Evolutionary conservation across 2,888 invertebrate genomes (phyloP), one percentile per base, ranked within the genome.

Genomic region (Cenopis cana): DNA sequence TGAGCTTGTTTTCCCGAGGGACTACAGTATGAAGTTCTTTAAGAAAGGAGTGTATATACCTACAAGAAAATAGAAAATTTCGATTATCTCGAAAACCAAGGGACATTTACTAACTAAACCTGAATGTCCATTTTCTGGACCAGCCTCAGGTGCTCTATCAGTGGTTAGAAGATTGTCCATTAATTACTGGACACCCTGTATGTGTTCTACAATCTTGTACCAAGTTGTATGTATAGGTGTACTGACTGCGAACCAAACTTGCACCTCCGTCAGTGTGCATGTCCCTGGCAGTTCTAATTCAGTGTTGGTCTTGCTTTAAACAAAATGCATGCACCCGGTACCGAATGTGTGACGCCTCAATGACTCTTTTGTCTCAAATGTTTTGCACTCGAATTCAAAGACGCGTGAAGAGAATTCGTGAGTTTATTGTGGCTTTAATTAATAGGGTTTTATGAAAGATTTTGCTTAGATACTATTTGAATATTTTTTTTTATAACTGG

Each of bases 291-390:
- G 20, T 61, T 55, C 33, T 67, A 57, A 67, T 57, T 67, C 67
- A 36, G 68, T 18, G 60, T 68, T 41, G 46, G 54, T 61, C 54
- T 68, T 60, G 68, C 57, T 66, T 66, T 33, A 33, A 59, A 57
- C 57, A 50, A 59, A 67, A 57, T 57, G 57, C 54, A 55, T 46
- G 54, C 54, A 55, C 41, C 8, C 24, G 52, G 20, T 24, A 10
- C 9, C 14, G 64, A 11, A 6, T n/a, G 46, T 46, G 64, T 38
- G 64, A 52, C 50, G 20, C 38, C 54, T 64, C 24, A 38, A 64
- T 20, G 38, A 54, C 54, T 52, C 38, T 50, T 33, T 24, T 38
- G 52, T 6, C 52, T 38, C 17, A 52, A 49, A 54, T 38, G 20
- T 38, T 20, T n/a, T 24, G 11, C 17, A 46, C n/a, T 46, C 17